A percentile compares a stretch with the other conserved stretches of the same genome.
These are phyloP conservation scores for Lemur catta DNA, from an alignment of 2,797 vertebrate species.

Conservation along the genomic window DNA sequence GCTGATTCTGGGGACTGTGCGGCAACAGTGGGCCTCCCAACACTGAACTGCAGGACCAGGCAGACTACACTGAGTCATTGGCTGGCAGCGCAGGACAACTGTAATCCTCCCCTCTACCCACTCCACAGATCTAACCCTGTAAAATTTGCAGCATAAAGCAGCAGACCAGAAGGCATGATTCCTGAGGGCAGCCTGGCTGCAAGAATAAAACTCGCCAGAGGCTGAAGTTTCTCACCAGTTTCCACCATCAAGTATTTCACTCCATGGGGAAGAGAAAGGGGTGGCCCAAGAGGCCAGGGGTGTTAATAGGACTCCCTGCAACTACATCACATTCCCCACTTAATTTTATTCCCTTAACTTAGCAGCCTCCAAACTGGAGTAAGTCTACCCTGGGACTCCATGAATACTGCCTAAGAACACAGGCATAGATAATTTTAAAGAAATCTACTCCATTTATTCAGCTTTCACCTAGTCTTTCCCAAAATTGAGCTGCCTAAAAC, in stretches of 20 bases:
- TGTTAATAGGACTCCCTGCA: neutral
- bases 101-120: neutral
- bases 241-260: neutral
- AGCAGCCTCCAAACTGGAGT: neutral
- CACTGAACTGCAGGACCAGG: neutral
- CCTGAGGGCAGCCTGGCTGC: neutral
- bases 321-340: neutral
- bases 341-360: slow-evolving; percentile 8
- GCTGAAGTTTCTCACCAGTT: neutral
- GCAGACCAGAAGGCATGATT: neutral
- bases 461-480: neutral
- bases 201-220: neutral
- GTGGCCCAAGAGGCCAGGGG: neutral
- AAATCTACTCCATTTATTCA: neutral
- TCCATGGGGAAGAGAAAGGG: neutral
- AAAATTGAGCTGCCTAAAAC: neutral
- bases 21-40: neutral
- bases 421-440: neutral
- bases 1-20: neutral
- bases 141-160: neutral
- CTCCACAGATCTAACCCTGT: neutral
- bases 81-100: neutral
- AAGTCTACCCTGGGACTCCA: neutral
- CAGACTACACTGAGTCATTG: neutral
- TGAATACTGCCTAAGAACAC: neutral